These are phyloP conservation scores for Pangasianodon gigas DNA, from an alignment of 2,113 vertebrate species.

Conservation along the genomic window DNA sequence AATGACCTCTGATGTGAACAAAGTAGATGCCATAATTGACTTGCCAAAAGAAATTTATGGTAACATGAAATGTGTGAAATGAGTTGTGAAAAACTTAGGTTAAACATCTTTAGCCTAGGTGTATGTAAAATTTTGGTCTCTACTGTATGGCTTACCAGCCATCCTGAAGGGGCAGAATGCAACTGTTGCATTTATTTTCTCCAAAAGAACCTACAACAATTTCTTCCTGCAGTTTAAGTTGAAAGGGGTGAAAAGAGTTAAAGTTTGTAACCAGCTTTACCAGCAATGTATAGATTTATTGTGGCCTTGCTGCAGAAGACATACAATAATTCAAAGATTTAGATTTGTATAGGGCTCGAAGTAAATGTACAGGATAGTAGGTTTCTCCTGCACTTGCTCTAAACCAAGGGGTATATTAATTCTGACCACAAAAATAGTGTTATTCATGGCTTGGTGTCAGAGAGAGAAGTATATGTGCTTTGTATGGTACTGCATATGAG, in stretches of 20 bases:
- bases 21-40: neutral
- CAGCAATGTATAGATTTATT: neutral
- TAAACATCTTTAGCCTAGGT: no score
- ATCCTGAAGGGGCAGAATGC: neutral
- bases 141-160: neutral
- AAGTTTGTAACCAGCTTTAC: neutral
- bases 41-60: neutral
- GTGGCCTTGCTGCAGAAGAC: neutral
- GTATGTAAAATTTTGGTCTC: neutral
- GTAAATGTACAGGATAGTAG: neutral
- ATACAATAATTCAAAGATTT: neutral
- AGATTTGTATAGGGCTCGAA: neutral
- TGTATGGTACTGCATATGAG: neutral
- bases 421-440: neutral
- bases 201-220: neutral
- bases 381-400: neutral
- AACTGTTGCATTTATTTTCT: neutral
- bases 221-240: neutral
- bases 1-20: neutral
- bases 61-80: slow-evolving; percentile 1
- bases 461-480: neutral
- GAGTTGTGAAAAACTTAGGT: neutral
- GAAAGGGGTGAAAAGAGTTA: no score
- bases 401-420: neutral
- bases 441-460: neutral